Conservation (phyloP, 2,797 vertebrate genomes). For the Uromys caudimaculatus region DNA sequence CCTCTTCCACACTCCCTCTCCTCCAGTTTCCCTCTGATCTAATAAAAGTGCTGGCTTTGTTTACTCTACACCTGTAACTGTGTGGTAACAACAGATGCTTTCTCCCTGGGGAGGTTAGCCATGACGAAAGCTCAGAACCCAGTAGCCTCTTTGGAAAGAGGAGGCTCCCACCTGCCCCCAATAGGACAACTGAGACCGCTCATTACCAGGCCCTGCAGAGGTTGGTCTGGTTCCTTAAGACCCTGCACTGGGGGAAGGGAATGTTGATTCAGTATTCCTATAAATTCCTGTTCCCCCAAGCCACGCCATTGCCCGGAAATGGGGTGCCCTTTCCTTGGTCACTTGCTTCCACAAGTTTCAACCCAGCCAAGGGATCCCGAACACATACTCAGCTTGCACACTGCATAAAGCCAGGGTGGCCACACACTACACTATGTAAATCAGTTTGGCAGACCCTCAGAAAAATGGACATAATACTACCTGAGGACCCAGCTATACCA, state of each 20-base stretch:
- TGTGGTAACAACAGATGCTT: not conserved
- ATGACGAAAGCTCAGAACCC: not conserved
- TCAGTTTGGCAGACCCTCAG: no score
- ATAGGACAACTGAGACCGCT: fast-evolving
- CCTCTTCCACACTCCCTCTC: fast-evolving
- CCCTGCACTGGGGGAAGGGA: not conserved
- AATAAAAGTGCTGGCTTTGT: slow-evolving; percentile 70
- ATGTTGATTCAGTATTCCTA: not conserved
- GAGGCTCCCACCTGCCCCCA: not conserved
- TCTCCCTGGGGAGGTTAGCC: fast-evolving
- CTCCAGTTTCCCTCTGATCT: not conserved
- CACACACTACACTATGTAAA: fast-evolving
- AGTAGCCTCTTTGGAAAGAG: not conserved
- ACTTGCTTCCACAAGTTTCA: fast-evolving
- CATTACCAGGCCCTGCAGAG: not conserved
- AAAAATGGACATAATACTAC: no score
- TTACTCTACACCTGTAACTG: not conserved
- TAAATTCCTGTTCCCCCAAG: not conserved
- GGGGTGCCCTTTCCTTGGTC: not conserved
- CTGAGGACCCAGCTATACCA: no score
- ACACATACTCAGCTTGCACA: fast-evolving
- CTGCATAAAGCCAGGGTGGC: not conserved
- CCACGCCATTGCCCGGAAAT: not conserved
- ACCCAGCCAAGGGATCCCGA: fast-evolving
- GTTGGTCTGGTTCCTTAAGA: not conserved